phyloP scores from a whole-genome alignment of 2,888 invertebrate species.

The Mystacides longicornis region DNA sequence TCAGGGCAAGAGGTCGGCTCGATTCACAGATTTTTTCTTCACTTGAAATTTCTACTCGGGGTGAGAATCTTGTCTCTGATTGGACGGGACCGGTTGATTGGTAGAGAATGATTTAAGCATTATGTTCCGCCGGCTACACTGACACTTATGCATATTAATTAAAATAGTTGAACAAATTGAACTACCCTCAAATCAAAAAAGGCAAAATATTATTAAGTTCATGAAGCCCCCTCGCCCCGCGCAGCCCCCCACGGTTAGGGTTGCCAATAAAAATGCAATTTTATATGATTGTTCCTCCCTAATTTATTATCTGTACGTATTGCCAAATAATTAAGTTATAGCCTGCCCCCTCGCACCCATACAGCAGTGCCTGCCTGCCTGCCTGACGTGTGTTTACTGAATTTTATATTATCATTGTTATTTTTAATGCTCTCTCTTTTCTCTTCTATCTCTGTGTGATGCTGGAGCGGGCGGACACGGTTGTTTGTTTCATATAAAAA shows the following conservation, averaged over 20 bases:
- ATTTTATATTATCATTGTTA: not conserved
- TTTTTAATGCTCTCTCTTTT: not conserved
- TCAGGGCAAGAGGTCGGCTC: too few relatives aligned
- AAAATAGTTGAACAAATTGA: not conserved
- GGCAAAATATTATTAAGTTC: not conserved
- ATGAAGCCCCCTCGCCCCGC: not conserved
- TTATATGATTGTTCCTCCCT: constrained; percentile 13
- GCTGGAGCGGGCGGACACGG: too few relatives aligned
- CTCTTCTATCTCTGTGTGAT: not conserved
- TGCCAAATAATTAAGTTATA: constrained; percentile 24
- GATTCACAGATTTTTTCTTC: too few relatives aligned
- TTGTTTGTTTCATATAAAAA: too few relatives aligned
- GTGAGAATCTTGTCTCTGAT: too few relatives aligned
- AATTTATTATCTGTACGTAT: constrained; percentile 25
- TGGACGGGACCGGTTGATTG: too few relatives aligned
- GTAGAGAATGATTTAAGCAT: too few relatives aligned
- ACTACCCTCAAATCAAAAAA: not conserved
- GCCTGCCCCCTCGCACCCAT: not conserved
- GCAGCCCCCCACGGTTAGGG: not conserved
- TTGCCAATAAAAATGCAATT: constrained; percentile 25
- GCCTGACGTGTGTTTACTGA: not conserved
- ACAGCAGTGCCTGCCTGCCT: not conserved
- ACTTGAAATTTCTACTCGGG: too few relatives aligned
- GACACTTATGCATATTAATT: not conserved
- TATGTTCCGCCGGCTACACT: too few relatives aligned